Evolutionary conservation across 2,797 vertebrate genomes (phyloP).

Genomic region (Sebastes kiyomatsui): DNA sequence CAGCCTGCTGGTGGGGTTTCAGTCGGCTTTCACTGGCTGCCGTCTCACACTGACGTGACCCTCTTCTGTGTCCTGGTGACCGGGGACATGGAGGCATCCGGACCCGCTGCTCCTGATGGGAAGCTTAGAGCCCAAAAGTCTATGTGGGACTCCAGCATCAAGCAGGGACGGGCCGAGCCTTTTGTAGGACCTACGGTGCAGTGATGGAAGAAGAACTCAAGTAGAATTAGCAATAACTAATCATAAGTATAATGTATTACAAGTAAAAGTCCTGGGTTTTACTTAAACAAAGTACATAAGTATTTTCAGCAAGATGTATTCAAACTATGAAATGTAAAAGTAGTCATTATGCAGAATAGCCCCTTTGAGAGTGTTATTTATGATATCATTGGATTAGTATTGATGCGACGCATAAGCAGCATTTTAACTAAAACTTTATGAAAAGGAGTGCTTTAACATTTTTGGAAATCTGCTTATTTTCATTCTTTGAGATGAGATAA

Average conservation of each 20-base stretch:
- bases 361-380: no score
- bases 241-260: not conserved
- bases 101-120: conserved; percentile 31
- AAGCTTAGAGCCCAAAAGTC: not conserved
- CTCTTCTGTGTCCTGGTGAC: conserved; percentile 34
- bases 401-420: no score
- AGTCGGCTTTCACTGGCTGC: conserved; percentile 41
- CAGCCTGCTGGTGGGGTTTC: no score
- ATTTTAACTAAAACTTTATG: no score
- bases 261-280: not conserved
- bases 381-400: no score
- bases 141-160: conserved; percentile 32
- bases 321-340: no score
- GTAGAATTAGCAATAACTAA: not conserved
- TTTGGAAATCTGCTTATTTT: no score
- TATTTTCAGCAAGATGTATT: no score
- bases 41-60: not conserved
- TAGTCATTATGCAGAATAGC: no score
- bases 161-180: not conserved
- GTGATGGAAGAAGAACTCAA: not conserved
- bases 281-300: no score
- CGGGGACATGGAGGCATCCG: conserved; percentile 20
- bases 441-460: no score
- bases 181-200: not conserved
- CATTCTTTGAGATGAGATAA: no score